These are phyloP conservation scores for human (Homo sapiens) DNA, from an alignment of 2,113 vertebrate genomes.

Conservation along the genomic window GRCh38 chr2:86768001-86768500, in stretches of 20 bases:
- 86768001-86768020: neutral
- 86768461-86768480: neutral
- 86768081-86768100: neutral
- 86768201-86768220: neutral
- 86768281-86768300: neutral
- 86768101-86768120: neutral
- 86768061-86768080: neutral
- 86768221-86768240: neutral
- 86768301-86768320: neutral
- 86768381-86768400: neutral
- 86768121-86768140: constrained; percentile 6
- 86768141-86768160: neutral
- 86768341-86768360: neutral
- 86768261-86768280: neutral
- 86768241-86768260: neutral
- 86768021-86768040: neutral
- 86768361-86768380: neutral
- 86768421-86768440: neutral
- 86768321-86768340: neutral
- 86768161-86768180: neutral
- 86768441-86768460: neutral
- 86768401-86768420: neutral
- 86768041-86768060: neutral
- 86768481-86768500: neutral
- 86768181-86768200: neutral